Evolutionary conservation across 2,888 invertebrate genomes (phyloP).

Genomic region (Napeogenes sylphis): DNA sequence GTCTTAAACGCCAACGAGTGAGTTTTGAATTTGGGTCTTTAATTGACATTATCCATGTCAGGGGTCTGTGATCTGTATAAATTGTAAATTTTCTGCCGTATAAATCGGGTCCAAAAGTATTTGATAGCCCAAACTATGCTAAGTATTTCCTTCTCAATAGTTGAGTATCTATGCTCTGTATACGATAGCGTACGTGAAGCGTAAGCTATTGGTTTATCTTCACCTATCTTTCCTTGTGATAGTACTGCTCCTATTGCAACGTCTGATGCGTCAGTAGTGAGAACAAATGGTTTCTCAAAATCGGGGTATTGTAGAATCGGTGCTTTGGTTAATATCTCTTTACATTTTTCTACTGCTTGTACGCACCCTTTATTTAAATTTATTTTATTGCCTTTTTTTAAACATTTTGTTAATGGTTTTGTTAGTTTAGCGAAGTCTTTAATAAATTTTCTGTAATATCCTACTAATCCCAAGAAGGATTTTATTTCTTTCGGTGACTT

Average conservation of each 20-base stretch:
- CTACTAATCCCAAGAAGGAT: slow-evolving; percentile 6
- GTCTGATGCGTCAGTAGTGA: no score
- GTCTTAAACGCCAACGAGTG: slow-evolving; percentile 32
- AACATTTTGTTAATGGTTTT: slow-evolving; percentile 34
- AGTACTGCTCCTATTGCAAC: slow-evolving; percentile 24
- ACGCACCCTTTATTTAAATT: slow-evolving; percentile 25
- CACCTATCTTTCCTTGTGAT: slow-evolving; percentile 24
- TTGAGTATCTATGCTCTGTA: slow-evolving; percentile 28
- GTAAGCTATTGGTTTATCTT: slow-evolving; percentile 31
- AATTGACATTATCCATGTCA: slow-evolving; percentile 25
- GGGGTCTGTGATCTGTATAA: slow-evolving; percentile 28
- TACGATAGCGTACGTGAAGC: slow-evolving; percentile 29
- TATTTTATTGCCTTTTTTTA: slow-evolving; percentile 30
- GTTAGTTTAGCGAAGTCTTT: slow-evolving; percentile 32
- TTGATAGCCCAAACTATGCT: slow-evolving; percentile 25
- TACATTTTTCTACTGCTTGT: slow-evolving; percentile 25
- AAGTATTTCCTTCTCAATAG: slow-evolving; percentile 7
- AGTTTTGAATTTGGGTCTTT: slow-evolving; percentile 32
- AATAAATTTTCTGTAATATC: slow-evolving; percentile 45
- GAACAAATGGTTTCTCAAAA: slow-evolving; percentile 17
- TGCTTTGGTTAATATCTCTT: slow-evolving; percentile 26
- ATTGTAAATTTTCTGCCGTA: slow-evolving; percentile 32
- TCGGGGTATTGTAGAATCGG: slow-evolving; percentile 18
- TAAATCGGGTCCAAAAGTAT: slow-evolving; percentile 20
- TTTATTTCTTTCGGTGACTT: slow-evolving; percentile 7